These are phyloP conservation scores for Hippoglossus hippoglossus DNA, from an alignment of 2,797 vertebrate genomes.

Conservation along the genomic window DNA sequence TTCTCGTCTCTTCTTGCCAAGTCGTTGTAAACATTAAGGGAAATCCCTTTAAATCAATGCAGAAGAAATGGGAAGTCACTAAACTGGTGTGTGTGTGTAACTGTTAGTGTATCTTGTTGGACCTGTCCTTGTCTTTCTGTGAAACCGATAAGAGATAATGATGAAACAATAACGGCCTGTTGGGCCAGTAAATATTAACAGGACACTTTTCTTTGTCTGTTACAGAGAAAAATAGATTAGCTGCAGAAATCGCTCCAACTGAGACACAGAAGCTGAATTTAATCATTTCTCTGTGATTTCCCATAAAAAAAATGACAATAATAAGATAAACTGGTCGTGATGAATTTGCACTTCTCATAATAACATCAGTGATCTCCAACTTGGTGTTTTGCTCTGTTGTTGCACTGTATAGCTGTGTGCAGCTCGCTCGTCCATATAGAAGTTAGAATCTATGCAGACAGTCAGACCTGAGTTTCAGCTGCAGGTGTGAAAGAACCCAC, in stretches of 20 bases:
- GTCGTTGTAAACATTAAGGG: constrained; percentile 59
- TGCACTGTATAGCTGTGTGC: too few species aligned
- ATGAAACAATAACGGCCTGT: background rate
- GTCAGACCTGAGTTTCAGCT: too few species aligned
- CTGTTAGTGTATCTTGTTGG: constrained; percentile 13
- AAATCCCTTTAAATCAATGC: constrained; percentile 23
- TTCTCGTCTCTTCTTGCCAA: constrained; percentile 20
- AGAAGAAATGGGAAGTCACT: constrained; percentile 30
- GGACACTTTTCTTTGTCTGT: background rate
- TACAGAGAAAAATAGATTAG: too few species aligned
- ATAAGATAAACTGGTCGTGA: too few species aligned
- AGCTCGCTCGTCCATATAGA: too few species aligned
- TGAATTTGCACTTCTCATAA: too few species aligned
- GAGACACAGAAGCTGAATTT: constrained; percentile 1
- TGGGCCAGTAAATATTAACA: constrained; percentile 32
- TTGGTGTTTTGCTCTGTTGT: too few species aligned
- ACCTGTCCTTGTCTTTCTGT: constrained; percentile 33
- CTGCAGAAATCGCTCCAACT: background rate
- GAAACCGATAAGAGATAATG: constrained; percentile 26
- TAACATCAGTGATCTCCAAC: too few species aligned
- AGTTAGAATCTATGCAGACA: too few species aligned
- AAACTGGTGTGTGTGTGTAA: constrained; percentile 10
- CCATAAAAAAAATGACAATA: too few species aligned
- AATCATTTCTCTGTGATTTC: too few species aligned
- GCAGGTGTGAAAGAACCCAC: too few species aligned